Evolutionary conservation across 2,888 invertebrate species (phyloP).

Genomic region (Apotomis capreana): DNA sequence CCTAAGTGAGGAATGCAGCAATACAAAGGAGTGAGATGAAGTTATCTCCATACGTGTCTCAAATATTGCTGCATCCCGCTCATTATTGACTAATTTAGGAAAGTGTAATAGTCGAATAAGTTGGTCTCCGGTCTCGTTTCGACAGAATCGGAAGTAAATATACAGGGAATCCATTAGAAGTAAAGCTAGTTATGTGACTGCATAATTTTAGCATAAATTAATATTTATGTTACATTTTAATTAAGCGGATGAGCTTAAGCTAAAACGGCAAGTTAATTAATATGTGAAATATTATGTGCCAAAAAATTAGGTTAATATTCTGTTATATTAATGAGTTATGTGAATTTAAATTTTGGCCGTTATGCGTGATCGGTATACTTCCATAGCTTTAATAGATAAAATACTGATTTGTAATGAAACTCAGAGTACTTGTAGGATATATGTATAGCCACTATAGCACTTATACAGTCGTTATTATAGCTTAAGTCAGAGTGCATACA

Average conservation of each 20-base stretch:
- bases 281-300: slow-evolving; percentile 18
- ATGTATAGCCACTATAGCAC: too few species aligned
- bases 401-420: too few species aligned
- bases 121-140: neutral
- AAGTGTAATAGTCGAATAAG: too few species aligned
- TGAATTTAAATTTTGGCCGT: neutral
- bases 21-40: too few species aligned
- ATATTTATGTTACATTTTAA: slow-evolving; percentile 3
- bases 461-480: too few species aligned
- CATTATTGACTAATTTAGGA: too few species aligned
- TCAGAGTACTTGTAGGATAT: too few species aligned
- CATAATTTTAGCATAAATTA: slow-evolving; percentile 12
- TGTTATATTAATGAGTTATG: neutral
- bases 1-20: too few species aligned
- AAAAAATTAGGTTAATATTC: slow-evolving; percentile 29
- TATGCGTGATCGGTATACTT: neutral
- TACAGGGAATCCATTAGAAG: neutral
- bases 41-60: too few species aligned
- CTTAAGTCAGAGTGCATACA: too few species aligned
- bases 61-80: too few species aligned
- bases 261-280: slow-evolving; percentile 23
- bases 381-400: neutral
- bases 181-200: neutral
- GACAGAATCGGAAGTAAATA: neutral
- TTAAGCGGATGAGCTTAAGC: slow-evolving; percentile 26